A percentile compares a stretch with the other conserved stretches of the same genome.
Evolutionary conservation across 2,888 invertebrate species (phyloP).

Genomic region (Cantharis rustica): DNA sequence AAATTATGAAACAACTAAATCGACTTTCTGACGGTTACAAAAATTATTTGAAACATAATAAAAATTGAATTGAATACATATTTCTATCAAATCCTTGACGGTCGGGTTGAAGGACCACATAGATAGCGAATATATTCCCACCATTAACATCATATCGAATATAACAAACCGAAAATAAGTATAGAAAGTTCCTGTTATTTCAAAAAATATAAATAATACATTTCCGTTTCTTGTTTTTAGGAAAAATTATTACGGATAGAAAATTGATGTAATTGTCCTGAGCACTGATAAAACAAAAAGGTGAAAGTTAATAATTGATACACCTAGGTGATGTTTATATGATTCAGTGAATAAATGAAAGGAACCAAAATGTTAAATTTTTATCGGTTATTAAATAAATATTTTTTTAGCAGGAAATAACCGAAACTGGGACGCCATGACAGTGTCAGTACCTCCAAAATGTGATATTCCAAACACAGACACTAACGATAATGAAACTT

Average conservation of each 20-base stretch:
- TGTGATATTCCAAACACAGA: conserved; percentile 46
- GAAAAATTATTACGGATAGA: neutral
- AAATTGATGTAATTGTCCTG: neutral
- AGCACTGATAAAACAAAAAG: neutral
- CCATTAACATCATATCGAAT: neutral
- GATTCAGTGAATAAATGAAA: neutral
- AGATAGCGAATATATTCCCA: too few species aligned
- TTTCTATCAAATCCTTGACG: neutral
- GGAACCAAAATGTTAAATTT: neutral
- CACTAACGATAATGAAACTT: conserved; percentile 49
- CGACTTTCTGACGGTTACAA: too few species aligned
- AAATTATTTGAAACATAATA: too few species aligned
- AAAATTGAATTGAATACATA: too few species aligned
- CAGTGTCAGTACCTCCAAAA: conserved; percentile 46
- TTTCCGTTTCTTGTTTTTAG: neutral
- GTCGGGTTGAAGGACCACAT: neutral
- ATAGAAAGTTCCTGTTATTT: neutral
- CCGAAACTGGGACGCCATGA: conserved; percentile 37
- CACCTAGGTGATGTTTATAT: neutral
- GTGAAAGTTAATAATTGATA: neutral
- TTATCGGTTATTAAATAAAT: neutral
- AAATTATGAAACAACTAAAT: too few species aligned
- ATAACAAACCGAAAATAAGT: neutral
- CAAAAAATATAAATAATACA: neutral
- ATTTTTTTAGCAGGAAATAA: conserved; percentile 8